A percentile compares a stretch with the other conserved stretches of the same genome.
These are phyloP conservation scores for Antheraea pernyi DNA, from an alignment of 1,140 invertebrate species.

Conservation along the genomic window DNA sequence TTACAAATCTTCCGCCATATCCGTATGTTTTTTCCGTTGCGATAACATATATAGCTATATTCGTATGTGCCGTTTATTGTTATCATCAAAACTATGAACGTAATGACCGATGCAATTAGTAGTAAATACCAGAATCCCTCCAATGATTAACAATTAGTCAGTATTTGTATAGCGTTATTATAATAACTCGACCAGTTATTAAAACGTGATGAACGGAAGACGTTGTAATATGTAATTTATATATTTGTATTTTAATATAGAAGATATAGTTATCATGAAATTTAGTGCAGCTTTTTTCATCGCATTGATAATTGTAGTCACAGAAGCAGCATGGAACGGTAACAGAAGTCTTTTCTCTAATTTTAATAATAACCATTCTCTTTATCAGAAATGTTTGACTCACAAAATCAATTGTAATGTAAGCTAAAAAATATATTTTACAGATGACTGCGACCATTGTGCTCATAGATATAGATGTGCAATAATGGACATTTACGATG, in stretches of 20 bases:
- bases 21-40: slow-evolving; percentile 23
- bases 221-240: slow-evolving; percentile 9
- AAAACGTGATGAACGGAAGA: slow-evolving; percentile 15
- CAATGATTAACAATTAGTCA: slow-evolving; percentile 34
- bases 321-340: background rate
- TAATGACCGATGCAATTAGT: slow-evolving; percentile 29
- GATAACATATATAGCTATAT: slow-evolving; percentile 15
- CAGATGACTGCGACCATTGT: slow-evolving; percentile 40
- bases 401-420: background rate
- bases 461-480: slow-evolving; percentile 37
- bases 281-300: background rate
- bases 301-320: background rate
- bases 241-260: background rate
- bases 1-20: slow-evolving; percentile 1
- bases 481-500: slow-evolving; percentile 32
- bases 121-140: slow-evolving; percentile 36
- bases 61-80: background rate
- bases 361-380: background rate
- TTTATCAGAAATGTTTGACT: slow-evolving; percentile 5
- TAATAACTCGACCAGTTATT: slow-evolving; percentile 15
- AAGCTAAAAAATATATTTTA: slow-evolving; percentile 14
- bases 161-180: slow-evolving; percentile 27
- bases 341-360: background rate
- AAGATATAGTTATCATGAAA: background rate
- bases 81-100: slow-evolving; percentile 35